phyloP scores from a whole-genome alignment of 2,888 invertebrate genomes.

The Parnassius glacialis region DNA sequence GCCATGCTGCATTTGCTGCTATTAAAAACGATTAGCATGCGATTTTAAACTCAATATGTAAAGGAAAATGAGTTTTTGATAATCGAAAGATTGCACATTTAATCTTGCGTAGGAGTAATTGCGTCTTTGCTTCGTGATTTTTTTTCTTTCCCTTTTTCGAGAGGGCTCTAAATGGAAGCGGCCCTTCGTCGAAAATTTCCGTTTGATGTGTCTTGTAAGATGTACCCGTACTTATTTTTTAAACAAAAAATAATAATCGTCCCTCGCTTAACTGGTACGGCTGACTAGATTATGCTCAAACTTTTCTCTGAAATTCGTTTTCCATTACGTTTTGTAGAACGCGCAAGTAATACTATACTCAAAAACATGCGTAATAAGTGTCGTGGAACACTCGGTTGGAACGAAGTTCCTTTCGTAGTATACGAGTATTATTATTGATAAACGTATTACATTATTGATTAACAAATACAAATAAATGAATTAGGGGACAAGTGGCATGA shows the following conservation, averaged over 20 bases:
- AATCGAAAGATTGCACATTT: slow-evolving; percentile 28
- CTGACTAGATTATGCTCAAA: background rate
- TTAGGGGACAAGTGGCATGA: too few species aligned
- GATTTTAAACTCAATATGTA: slow-evolving; percentile 42
- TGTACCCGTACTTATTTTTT: slow-evolving; percentile 36
- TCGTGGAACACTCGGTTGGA: too few species aligned
- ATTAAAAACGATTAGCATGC: slow-evolving; percentile 26
- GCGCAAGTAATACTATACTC: too few species aligned
- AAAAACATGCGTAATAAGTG: too few species aligned
- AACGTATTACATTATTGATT: too few species aligned
- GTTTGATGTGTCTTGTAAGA: slow-evolving; percentile 60
- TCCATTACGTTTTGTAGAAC: too few species aligned
- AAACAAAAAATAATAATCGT: slow-evolving; percentile 18
- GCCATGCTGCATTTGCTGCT: slow-evolving; percentile 42
- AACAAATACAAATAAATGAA: too few species aligned
- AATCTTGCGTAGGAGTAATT: slow-evolving; percentile 65
- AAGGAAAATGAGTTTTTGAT: slow-evolving; percentile 20
- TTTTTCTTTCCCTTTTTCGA: slow-evolving; percentile 54
- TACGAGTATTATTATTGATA: too few species aligned
- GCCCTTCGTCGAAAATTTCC: slow-evolving; percentile 38
- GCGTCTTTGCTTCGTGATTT: slow-evolving; percentile 71
- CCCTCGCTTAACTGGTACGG: slow-evolving; percentile 7
- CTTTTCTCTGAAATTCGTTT: too few species aligned
- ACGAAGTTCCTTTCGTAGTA: too few species aligned
- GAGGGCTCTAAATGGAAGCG: slow-evolving; percentile 52